A percentile compares a stretch with the other conserved stretches of the same genome.
Conservation (phyloP, 2,888 invertebrate species). For the Loripinus fragilis region DNA sequence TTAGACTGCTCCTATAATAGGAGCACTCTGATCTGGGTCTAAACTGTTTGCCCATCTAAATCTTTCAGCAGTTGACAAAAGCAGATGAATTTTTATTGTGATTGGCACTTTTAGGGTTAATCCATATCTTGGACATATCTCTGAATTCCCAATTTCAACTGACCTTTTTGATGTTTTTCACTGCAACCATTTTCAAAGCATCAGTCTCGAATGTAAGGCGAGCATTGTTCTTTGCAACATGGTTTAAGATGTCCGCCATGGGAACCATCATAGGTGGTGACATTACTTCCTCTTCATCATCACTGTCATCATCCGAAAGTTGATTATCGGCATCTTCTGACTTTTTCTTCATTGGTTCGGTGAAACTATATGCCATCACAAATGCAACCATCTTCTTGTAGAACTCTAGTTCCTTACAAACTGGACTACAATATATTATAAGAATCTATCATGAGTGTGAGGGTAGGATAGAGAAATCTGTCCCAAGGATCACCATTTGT, state of each 20-base stretch:
- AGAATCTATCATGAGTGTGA: too few relatives aligned
- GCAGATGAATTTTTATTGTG: too few relatives aligned
- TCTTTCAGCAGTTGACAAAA: too few relatives aligned
- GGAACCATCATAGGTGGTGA: conserved; percentile 83
- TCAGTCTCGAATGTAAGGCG: conserved; percentile 80
- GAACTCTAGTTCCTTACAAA: conserved; percentile 72
- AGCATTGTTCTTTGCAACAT: conserved; percentile 82
- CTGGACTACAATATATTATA: too few relatives aligned
- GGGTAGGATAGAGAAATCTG: too few relatives aligned
- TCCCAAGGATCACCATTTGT: too few relatives aligned
- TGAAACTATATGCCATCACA: conserved; percentile 84
- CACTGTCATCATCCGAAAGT: conserved; percentile 52
- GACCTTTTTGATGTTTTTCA: conserved; percentile 77
- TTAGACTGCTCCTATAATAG: too few relatives aligned
- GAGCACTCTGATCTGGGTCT: too few relatives aligned
- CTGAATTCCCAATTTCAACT: too few relatives aligned
- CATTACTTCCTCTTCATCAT: conserved; percentile 61
- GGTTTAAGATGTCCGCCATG: conserved; percentile 83
- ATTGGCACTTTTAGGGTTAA: too few relatives aligned
- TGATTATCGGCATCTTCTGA: background rate
- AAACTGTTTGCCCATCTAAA: too few relatives aligned
- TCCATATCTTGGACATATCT: too few relatives aligned
- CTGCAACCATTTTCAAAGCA: conserved; percentile 80
- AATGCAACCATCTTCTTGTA: conserved; percentile 83
- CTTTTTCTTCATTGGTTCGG: conserved; percentile 72